phyloP scores from a whole-genome alignment of 2,113 vertebrate genomes.

The Piliocolobus tephrosceles region DNA sequence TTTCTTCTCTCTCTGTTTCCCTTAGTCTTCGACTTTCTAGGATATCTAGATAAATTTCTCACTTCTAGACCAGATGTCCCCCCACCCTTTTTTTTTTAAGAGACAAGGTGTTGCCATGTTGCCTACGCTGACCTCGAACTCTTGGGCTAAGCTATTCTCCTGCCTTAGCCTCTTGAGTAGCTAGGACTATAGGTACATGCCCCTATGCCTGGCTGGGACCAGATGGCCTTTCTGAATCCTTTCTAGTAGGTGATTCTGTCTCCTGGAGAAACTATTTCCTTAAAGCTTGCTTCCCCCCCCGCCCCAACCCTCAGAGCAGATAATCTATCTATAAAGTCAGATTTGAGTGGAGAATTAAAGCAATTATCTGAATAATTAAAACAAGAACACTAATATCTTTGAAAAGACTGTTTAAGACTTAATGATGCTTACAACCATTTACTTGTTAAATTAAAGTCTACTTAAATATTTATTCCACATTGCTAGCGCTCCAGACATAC shows the following conservation, averaged over 20 bases:
- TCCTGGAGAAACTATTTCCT: neutral
- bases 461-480: conserved; percentile 51
- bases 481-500: neutral
- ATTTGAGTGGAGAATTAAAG: neutral
- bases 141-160: neutral
- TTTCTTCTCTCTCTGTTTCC: neutral
- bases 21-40: neutral
- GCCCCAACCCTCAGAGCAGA: neutral
- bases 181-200: neutral
- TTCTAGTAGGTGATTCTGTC: neutral
- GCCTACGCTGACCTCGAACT: neutral
- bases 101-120: neutral
- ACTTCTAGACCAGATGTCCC: neutral
- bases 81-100: neutral
- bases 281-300: neutral
- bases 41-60: neutral
- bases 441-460: conserved; percentile 22
- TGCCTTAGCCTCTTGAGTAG: neutral
- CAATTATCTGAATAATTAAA: conserved; percentile 16
- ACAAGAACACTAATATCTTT: neutral
- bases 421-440: neutral
- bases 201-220: neutral
- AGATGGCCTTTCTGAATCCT: neutral
- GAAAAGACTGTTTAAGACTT: neutral
- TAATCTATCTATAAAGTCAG: conserved; percentile 4